These are phyloP conservation scores for Ciconia maguari DNA, from an alignment of 2,113 vertebrate species.

Conservation along the genomic window DNA sequence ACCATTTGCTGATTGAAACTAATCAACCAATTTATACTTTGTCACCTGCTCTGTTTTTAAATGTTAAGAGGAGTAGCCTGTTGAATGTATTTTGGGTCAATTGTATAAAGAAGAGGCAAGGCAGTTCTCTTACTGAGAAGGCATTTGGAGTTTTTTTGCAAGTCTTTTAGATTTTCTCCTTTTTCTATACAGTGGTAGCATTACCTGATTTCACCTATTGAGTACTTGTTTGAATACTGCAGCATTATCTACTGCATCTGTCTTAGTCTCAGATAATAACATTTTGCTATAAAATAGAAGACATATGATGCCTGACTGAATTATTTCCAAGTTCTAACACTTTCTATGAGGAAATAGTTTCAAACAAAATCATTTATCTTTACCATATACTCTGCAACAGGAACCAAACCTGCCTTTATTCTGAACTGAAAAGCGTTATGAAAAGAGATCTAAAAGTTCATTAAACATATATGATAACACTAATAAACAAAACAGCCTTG, in stretches of 20 bases:
- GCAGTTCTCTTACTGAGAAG: not conserved
- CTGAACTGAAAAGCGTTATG: not conserved
- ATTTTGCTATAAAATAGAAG: not conserved
- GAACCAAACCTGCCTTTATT: not conserved
- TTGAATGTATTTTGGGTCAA: not conserved
- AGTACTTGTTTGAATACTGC: not conserved
- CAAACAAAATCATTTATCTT: not conserved
- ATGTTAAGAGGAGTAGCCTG: not conserved
- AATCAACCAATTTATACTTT: not conserved
- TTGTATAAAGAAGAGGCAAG: accelerated
- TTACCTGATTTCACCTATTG: not conserved
- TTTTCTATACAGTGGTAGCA: not conserved
- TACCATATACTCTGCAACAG: not conserved
- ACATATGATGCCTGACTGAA: not conserved
- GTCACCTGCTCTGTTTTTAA: not conserved
- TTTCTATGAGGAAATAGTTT: not conserved
- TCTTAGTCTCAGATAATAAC: not conserved
- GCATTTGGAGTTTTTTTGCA: not conserved
- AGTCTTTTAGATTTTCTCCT: not conserved
- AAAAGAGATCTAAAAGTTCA: not conserved
- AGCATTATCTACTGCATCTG: not conserved
- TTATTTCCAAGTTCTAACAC: not conserved
- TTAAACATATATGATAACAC: not conserved
- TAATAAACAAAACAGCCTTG: not conserved
- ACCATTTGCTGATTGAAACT: not conserved